Conservation (phyloP, 2,797 vertebrate genomes). For the Dendrocincla fuliginosa region DNA sequence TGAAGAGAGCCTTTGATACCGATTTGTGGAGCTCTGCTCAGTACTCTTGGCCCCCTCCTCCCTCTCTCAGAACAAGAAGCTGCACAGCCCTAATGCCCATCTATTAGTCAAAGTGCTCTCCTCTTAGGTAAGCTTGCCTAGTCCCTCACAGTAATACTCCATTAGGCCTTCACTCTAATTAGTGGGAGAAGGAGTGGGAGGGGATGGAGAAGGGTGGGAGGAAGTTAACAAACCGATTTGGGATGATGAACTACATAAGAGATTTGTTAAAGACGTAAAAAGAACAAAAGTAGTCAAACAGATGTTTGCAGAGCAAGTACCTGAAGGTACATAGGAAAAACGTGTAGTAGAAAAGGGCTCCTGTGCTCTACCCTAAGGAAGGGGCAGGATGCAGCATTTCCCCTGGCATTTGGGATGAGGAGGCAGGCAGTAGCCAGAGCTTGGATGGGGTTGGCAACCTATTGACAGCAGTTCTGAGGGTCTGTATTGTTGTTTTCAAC, state of each 20-base stretch:
- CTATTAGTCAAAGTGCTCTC: slow-evolving; percentile 37
- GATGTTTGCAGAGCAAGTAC: neutral
- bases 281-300: neutral
- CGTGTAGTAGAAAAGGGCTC: neutral
- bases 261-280: neutral
- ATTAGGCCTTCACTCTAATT: slow-evolving; percentile 74
- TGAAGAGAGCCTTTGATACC: accelerated
- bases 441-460: neutral
- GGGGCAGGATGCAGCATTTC: neutral
- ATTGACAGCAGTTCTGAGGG: neutral
- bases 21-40: neutral
- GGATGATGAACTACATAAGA: neutral
- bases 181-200: neutral
- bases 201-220: neutral
- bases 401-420: neutral
- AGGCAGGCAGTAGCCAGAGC: neutral
- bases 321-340: neutral
- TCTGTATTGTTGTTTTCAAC: neutral
- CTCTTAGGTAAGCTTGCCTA: slow-evolving; percentile 20
- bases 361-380: neutral
- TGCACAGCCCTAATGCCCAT: neutral
- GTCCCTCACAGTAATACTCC: slow-evolving; percentile 27
- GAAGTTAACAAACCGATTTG: slow-evolving; percentile 33
- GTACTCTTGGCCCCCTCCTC: neutral
- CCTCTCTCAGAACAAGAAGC: neutral